These are phyloP conservation scores for Salvelinus alpinus DNA, from an alignment of 2,113 vertebrate genomes.

Conservation along the genomic window DNA sequence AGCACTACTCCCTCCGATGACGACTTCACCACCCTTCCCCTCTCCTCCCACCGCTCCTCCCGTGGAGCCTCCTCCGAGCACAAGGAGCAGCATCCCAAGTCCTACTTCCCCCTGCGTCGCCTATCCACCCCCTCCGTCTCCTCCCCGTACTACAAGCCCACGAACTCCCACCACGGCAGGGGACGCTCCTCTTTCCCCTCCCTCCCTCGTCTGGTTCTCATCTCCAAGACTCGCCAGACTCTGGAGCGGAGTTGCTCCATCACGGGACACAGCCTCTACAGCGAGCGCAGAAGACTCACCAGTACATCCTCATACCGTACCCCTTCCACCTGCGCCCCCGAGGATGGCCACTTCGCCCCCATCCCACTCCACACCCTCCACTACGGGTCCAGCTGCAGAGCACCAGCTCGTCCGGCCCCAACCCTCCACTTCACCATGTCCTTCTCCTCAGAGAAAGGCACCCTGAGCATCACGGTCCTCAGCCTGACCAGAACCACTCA, in stretches of 20 bases:
- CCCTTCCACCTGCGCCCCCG: too few species aligned
- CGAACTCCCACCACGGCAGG: slow-evolving; percentile 8
- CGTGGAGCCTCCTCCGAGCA: slow-evolving; percentile 21
- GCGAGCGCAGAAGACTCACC: too few species aligned
- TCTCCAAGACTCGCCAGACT: slow-evolving; percentile 44
- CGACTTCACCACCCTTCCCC: slow-evolving; percentile 24
- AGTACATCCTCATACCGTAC: too few species aligned
- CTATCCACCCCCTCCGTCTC: slow-evolving; percentile 53
- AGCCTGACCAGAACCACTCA: slow-evolving; percentile 58
- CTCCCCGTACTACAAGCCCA: not conserved
- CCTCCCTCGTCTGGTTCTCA: slow-evolving; percentile 60
- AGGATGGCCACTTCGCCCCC: too few species aligned
- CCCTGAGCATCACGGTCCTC: slow-evolving; percentile 64
- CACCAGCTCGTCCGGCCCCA: slow-evolving; percentile 35
- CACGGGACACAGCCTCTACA: slow-evolving; percentile 29
- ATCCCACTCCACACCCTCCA: slow-evolving; percentile 37
- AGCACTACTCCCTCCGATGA: slow-evolving; percentile 56
- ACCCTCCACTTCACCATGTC: slow-evolving; percentile 70
- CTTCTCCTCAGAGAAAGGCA: slow-evolving; percentile 65
- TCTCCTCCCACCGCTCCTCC: slow-evolving; percentile 1
- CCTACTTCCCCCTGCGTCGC: slow-evolving; percentile 60
- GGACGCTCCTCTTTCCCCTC: slow-evolving; percentile 48
- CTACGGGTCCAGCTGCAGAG: slow-evolving; percentile 56
- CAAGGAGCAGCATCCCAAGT: slow-evolving; percentile 45
- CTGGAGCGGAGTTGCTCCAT: slow-evolving; percentile 59